Percentiles rank a stretch among this genome's conserved stretches.
Conservation (phyloP, 23 tunicate genomes). For the Aplidium turbinatum region DNA sequence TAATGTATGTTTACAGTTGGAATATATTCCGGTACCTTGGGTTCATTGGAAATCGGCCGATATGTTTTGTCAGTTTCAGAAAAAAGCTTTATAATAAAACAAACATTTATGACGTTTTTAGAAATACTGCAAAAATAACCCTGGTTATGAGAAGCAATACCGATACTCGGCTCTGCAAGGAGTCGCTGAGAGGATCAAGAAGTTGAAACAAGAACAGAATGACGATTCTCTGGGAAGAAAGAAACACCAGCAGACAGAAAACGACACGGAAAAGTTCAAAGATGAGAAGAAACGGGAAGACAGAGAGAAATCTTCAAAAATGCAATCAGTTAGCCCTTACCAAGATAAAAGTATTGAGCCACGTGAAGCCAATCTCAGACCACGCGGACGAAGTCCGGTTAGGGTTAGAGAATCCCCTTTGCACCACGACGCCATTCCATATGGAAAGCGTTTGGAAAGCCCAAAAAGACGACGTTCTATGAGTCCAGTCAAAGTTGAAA, state of each 20-base stretch:
- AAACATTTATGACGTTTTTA: constrained; percentile 1
- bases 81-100: too few species aligned
- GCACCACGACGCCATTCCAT: not conserved
- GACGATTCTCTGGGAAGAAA: not conserved
- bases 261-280: not conserved
- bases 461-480: too few species aligned
- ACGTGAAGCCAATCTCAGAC: not conserved
- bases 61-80: too few species aligned
- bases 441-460: not conserved
- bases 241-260: not conserved
- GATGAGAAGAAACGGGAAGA: not conserved
- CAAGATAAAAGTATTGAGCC: not conserved
- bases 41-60: too few species aligned
- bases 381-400: not conserved
- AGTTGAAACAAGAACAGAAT: constrained; percentile 24
- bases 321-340: not conserved
- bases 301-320: constrained; percentile 3
- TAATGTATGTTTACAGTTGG: too few species aligned
- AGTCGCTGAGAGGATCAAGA: constrained; percentile 8
- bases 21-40: too few species aligned
- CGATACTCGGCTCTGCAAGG: not conserved
- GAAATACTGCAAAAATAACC: constrained; percentile 64
- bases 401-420: not conserved
- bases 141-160: constrained; percentile 35
- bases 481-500: too few species aligned